Percentiles rank a stretch among this genome's conserved stretches.
Conservation (phyloP, 2,888 invertebrate species). For the Phyllotreta cruciferae region DNA sequence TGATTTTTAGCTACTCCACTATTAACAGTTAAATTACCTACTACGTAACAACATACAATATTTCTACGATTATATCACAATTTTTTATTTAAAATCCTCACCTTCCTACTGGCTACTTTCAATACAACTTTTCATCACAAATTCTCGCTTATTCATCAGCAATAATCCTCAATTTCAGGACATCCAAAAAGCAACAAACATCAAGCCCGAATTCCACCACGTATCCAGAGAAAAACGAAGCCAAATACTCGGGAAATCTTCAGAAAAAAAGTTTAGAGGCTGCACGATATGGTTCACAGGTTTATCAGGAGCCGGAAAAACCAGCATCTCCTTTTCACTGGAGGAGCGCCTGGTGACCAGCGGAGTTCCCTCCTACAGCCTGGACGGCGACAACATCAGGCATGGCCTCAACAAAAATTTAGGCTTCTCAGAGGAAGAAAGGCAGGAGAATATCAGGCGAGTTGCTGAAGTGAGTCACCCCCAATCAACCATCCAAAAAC, state of each 20-base stretch:
- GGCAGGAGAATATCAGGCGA: conserved; percentile 94
- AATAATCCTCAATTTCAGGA: conserved; percentile 60
- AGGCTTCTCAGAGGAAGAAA: conserved; percentile 88
- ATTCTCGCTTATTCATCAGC: too few species aligned
- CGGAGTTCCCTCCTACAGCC: conserved; percentile 91
- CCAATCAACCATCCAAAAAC: background rate
- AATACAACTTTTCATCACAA: too few species aligned
- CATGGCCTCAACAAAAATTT: conserved; percentile 90
- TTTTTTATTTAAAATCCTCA: too few species aligned
- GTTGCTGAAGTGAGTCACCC: conserved; percentile 73
- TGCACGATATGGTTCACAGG: conserved; percentile 98
- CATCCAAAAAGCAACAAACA: conserved; percentile 75
- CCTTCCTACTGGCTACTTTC: too few species aligned
- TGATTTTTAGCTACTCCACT: too few species aligned
- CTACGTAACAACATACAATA: too few species aligned
- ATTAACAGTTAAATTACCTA: too few species aligned
- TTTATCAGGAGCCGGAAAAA: conserved; percentile 90
- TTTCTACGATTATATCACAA: too few species aligned
- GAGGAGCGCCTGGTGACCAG: conserved; percentile 86
- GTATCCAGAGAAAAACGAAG: conserved; percentile 91
- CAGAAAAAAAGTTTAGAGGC: conserved; percentile 85
- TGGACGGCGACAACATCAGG: conserved; percentile 96
- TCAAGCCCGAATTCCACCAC: conserved; percentile 89
- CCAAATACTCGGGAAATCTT: conserved; percentile 74
- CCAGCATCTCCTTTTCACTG: conserved; percentile 93